phyloP scores from a whole-genome alignment of 2,797 vertebrate species.

The Tragelaphus eurycerus region DNA sequence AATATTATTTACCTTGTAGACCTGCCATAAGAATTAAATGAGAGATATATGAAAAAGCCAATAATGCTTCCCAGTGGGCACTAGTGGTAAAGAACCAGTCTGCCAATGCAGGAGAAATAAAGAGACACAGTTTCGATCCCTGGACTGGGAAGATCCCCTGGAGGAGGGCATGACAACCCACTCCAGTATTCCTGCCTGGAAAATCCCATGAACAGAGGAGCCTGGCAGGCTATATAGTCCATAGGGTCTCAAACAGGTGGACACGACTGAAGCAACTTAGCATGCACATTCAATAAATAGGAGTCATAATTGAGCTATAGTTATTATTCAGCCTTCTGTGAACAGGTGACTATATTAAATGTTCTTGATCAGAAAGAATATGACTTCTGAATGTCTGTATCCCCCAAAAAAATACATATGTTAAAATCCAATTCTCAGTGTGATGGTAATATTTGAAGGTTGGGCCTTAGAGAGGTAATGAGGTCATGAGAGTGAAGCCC shows the following conservation, averaged over 20 bases:
- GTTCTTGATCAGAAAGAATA: not conserved
- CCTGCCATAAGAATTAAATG: slow-evolving; percentile 8
- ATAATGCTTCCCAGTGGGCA: not conserved
- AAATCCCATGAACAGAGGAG: not conserved
- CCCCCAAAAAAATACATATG: not conserved
- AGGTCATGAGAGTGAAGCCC: not conserved
- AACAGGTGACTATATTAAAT: not conserved
- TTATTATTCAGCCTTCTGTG: not conserved
- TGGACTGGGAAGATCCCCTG: not conserved
- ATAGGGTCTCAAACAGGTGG: not conserved
- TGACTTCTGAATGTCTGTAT: not conserved
- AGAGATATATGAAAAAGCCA: not conserved
- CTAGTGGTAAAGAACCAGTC: not conserved
- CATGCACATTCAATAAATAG: not conserved
- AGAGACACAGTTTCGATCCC: not conserved
- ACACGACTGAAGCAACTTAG: not conserved
- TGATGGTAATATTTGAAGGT: not conserved
- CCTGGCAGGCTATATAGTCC: not conserved
- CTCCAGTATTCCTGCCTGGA: not conserved
- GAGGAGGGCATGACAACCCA: not conserved
- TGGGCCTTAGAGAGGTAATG: not conserved
- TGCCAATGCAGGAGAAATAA: not conserved
- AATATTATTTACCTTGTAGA: not conserved
- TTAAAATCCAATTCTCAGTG: not conserved
- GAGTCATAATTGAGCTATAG: not conserved